A percentile compares a stretch with the other conserved stretches of the same genome.
Conservation (phyloP, 2,888 invertebrate species). For the Philonicus albiceps region DNA sequence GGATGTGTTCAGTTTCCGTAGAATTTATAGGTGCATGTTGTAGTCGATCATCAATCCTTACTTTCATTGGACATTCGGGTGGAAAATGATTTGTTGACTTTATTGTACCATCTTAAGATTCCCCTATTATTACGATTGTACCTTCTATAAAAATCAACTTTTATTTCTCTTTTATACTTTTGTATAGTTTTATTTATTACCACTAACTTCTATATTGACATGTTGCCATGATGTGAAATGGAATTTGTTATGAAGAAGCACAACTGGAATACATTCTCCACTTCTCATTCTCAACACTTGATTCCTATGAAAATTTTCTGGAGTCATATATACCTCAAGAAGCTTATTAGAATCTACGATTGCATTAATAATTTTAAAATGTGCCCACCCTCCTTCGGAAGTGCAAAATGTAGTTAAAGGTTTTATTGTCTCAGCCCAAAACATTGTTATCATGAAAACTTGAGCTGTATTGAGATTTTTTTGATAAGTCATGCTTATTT, state of each 20-base stretch:
- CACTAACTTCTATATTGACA: no score
- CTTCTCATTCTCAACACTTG: not conserved
- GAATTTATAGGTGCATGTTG: not conserved
- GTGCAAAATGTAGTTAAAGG: not conserved
- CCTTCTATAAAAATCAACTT: not conserved
- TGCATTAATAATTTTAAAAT: not conserved
- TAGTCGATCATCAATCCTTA: not conserved
- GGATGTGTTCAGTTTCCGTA: no score
- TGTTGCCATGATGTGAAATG: no score
- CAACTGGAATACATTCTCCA: not conserved
- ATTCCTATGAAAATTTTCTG: no score
- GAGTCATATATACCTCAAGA: no score
- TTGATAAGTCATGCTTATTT: not conserved
- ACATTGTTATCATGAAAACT: not conserved
- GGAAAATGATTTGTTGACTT: not conserved
- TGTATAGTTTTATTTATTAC: no score
- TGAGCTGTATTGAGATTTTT: not conserved
- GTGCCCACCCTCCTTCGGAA: not conserved
- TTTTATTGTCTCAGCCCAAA: not conserved
- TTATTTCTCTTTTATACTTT: no score
- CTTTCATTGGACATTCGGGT: not conserved
- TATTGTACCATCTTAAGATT: not conserved
- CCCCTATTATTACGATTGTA: not conserved
- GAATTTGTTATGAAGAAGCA: no score
- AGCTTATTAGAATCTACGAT: not conserved